phyloP scores from a whole-genome alignment of 2,888 invertebrate genomes.

The Thecocarcelia acutangulata region DNA sequence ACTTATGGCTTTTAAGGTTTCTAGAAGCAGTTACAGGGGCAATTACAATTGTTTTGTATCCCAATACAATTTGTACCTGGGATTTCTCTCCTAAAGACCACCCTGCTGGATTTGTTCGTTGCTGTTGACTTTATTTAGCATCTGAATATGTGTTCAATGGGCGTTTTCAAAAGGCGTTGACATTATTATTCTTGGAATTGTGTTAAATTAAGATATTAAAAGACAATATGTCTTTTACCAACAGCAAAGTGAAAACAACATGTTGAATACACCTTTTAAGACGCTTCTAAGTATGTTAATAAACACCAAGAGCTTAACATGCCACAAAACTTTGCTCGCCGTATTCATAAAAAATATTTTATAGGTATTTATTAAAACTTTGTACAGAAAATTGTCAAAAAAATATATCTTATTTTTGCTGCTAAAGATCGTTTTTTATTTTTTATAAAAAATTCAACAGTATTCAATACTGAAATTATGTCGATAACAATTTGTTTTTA shows the following conservation, averaged over 20 bases:
- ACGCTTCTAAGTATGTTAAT: neutral
- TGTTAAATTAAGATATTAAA: constrained; percentile 45
- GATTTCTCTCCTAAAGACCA: constrained; percentile 43
- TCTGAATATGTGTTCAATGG: constrained; percentile 43
- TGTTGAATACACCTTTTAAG: neutral
- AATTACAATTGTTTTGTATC: constrained; percentile 34
- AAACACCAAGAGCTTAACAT: no score
- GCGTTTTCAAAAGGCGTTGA: constrained; percentile 61
- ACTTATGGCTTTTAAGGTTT: constrained; percentile 10
- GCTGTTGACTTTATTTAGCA: constrained; percentile 30
- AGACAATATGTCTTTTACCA: constrained; percentile 44
- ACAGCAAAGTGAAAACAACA: constrained; percentile 37
- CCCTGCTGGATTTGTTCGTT: constrained; percentile 39
- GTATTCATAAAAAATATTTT: no score
- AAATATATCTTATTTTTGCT: no score
- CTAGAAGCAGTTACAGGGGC: neutral
- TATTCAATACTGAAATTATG: no score
- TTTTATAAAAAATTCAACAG: no score
- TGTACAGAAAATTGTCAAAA: no score
- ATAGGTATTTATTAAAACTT: no score
- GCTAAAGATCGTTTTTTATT: no score
- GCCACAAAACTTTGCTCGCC: no score
- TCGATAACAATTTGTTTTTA: no score
- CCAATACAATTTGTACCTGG: constrained; percentile 49
- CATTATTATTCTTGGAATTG: constrained; percentile 62